phyloP scores from a whole-genome alignment of 2,888 invertebrate species.

The Galerucella calmariensis region DNA sequence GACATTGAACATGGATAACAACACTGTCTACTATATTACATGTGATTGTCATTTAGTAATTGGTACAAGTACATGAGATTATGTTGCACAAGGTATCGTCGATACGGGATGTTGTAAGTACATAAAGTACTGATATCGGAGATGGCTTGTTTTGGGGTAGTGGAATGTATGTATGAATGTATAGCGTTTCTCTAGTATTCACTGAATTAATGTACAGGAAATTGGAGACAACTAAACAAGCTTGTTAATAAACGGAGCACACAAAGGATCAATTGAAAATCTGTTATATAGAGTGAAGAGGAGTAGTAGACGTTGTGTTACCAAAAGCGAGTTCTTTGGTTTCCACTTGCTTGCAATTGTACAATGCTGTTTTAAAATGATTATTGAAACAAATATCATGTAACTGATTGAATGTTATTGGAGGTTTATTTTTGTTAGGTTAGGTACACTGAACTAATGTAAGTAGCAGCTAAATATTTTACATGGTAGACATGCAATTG shows the following conservation, averaged over 20 bases:
- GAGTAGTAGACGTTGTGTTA: neutral
- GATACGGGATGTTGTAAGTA: neutral
- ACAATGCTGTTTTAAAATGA: neutral
- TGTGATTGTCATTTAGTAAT: neutral
- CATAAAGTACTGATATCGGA: slow-evolving; percentile 4
- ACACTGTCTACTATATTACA: neutral
- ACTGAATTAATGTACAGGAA: neutral
- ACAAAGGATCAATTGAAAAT: slow-evolving; percentile 4
- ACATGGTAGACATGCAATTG: too few species aligned
- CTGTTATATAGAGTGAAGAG: neutral
- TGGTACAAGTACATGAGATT: neutral
- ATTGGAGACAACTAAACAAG: neutral
- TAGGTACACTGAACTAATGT: too few species aligned
- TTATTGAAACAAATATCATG: too few species aligned
- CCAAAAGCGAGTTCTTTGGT: neutral
- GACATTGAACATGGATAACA: neutral
- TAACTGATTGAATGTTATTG: too few species aligned
- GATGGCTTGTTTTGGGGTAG: neutral
- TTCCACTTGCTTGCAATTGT: neutral
- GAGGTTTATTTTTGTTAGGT: too few species aligned
- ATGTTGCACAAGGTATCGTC: neutral
- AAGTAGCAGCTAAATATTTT: too few species aligned
- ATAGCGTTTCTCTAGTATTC: neutral
- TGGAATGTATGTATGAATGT: neutral
- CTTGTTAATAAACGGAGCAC: too few species aligned